Evolutionary conservation across 2,888 invertebrate genomes (phyloP).

Genomic region (Sesia bembeciformis): DNA sequence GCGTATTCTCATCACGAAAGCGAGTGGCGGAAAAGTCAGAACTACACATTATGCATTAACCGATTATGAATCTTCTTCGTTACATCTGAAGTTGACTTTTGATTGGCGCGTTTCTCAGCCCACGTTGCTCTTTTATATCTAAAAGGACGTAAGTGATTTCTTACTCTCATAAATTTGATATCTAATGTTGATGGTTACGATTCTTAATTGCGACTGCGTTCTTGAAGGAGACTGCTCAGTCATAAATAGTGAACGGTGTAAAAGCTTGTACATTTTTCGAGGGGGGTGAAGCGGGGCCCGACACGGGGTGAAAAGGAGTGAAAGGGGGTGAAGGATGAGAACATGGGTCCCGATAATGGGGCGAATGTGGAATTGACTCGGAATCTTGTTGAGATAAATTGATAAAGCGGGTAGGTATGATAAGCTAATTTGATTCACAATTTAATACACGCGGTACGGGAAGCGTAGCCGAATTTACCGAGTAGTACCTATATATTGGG

Average conservation of each 20-base stretch:
- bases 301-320: not conserved
- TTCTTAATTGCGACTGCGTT: slow-evolving; percentile 22
- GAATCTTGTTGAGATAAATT: slow-evolving; percentile 23
- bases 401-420: slow-evolving; percentile 24
- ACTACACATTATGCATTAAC: slow-evolving; percentile 19
- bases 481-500: no score
- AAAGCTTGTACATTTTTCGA: slow-evolving; percentile 34
- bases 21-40: slow-evolving; percentile 25
- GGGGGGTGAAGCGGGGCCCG: slow-evolving; percentile 5
- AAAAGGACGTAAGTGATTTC: not conserved
- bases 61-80: slow-evolving; percentile 33
- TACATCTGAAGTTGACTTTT: slow-evolving; percentile 26
- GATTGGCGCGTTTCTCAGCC: slow-evolving; percentile 14
- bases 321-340: slow-evolving; percentile 1
- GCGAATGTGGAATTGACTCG: not conserved
- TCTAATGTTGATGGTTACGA: slow-evolving; percentile 18
- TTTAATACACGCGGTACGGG: no score
- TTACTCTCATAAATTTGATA: slow-evolving; percentile 14
- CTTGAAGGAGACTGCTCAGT: slow-evolving; percentile 27
- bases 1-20: slow-evolving; percentile 24
- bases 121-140: not conserved
- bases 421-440: not conserved
- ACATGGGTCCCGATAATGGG: slow-evolving; percentile 23
- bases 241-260: slow-evolving; percentile 29
- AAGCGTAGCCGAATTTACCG: no score